Conservation (phyloP, 2,888 invertebrate genomes). For the Exephanes ischioxanthus region DNA sequence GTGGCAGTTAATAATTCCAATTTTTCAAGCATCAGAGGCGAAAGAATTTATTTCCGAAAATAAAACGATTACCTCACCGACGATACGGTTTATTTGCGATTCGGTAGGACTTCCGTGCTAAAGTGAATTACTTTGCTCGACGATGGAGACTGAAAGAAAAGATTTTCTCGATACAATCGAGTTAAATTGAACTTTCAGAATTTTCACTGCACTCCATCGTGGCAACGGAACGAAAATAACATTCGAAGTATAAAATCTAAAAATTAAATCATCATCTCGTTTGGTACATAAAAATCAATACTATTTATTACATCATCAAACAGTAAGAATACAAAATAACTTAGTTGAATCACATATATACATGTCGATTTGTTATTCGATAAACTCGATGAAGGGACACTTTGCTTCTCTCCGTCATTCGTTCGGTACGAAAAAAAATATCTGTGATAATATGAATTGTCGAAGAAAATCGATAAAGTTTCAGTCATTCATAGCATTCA, state of each 20-base stretch:
- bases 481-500: constrained; percentile 3
- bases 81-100: no score
- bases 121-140: no score
- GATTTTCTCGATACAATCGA: no score
- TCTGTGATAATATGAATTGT: no score
- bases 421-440: constrained; percentile 12
- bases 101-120: no score
- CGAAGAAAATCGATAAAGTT: not conserved
- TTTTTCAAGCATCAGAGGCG: no score
- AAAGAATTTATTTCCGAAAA: no score
- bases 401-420: not conserved
- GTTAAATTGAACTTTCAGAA: no score
- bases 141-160: no score
- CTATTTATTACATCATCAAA: constrained; percentile 52
- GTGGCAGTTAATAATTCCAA: no score
- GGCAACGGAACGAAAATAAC: not conserved
- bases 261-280: not conserved
- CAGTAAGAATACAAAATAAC: constrained; percentile 54
- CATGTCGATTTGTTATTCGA: constrained; percentile 29
- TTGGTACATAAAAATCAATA: constrained; percentile 54
- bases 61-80: no score
- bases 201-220: no score
- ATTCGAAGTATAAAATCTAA: not conserved
- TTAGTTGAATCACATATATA: constrained; percentile 64
- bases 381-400: not conserved